phyloP scores from a whole-genome alignment of 1,140 invertebrate genomes.

The Anastrepha obliqua region DNA sequence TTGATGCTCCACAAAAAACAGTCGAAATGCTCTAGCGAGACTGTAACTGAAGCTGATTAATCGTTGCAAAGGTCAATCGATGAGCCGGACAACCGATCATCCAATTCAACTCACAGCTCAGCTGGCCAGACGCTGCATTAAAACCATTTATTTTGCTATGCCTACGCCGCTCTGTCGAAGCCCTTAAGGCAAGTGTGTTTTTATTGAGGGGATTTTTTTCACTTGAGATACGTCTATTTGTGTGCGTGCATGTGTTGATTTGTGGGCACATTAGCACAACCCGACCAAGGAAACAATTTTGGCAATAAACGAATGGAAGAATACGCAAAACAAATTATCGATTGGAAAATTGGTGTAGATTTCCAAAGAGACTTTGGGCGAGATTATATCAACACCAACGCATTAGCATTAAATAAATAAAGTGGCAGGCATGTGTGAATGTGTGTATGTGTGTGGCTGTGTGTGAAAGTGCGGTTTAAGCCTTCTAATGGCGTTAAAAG shows the following conservation, averaged over 20 bases:
- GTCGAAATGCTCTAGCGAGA: neutral
- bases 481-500: slow-evolving; percentile 28
- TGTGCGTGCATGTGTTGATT: slow-evolving; percentile 7
- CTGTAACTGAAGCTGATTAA: slow-evolving; percentile 50
- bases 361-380: neutral
- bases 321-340: slow-evolving; percentile 46
- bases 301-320: slow-evolving; percentile 26
- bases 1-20: slow-evolving; percentile 1
- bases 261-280: neutral
- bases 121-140: neutral
- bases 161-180: neutral
- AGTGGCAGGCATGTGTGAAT: neutral
- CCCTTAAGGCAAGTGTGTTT: slow-evolving; percentile 3
- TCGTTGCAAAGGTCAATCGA: slow-evolving; percentile 32
- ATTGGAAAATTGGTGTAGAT: slow-evolving; percentile 23
- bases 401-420: neutral
- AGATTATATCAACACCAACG: slow-evolving; percentile 18
- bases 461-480: neutral
- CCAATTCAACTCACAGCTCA: neutral
- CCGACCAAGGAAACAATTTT: neutral
- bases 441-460: neutral
- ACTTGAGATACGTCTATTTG: neutral
- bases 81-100: neutral
- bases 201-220: neutral
- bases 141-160: neutral